Percentiles rank a stretch among this genome's conserved stretches.
Conservation (phyloP, 1,140 invertebrate genomes). For the Acyrthosiphon pisum region DNA sequence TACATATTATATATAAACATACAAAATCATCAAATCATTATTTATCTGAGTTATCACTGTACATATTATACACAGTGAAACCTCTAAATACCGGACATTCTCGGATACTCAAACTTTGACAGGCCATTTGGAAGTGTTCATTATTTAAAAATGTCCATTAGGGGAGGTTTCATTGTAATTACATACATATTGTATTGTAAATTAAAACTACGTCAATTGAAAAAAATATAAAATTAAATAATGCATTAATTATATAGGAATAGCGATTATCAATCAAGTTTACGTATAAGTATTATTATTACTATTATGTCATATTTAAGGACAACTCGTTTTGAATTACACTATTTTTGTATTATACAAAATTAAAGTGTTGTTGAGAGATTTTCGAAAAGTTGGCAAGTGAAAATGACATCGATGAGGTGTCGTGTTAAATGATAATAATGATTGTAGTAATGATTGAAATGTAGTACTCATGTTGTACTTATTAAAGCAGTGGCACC, state of each 20-base stretch:
- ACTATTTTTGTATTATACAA: not conserved
- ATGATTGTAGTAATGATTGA: constrained; percentile 16
- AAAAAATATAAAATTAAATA: not conserved
- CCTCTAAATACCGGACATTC: no score
- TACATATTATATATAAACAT: no score
- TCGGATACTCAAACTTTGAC: no score
- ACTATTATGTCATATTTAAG: not conserved
- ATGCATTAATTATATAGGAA: not conserved
- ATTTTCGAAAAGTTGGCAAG: constrained; percentile 1
- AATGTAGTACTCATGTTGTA: not conserved
- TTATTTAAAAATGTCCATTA: no score
- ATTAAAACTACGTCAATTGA: not conserved
- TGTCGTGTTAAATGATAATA: not conserved
- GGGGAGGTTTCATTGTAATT: no score
- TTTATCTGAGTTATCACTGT: no score
- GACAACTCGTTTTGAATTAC: not conserved
- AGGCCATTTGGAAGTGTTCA: no score
- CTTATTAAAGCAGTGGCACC: not conserved
- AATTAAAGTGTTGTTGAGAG: not conserved
- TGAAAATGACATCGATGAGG: not conserved
- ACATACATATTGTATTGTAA: not conserved
- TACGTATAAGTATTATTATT: not conserved
- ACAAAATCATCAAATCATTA: no score
- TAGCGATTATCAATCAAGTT: not conserved
- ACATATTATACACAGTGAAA: no score